Percentiles rank a stretch among this genome's conserved stretches.
Conservation (phyloP, 2,888 invertebrate genomes). For the Escarpia spicata region DNA sequence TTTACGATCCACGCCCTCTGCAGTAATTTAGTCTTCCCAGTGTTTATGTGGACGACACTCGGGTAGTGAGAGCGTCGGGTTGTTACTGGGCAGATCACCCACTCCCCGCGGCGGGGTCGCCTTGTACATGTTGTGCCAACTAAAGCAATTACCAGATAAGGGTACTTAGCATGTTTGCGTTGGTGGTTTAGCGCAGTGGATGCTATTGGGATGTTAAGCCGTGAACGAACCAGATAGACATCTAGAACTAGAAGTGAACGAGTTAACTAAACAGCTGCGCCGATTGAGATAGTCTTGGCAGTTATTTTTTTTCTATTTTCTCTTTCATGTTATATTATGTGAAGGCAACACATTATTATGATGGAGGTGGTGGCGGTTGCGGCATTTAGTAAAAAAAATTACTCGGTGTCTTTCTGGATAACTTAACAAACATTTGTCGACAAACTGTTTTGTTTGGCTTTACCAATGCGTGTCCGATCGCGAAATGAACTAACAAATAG, state of each 20-base stretch:
- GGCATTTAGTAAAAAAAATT: too few species aligned
- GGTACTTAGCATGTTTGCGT: background rate
- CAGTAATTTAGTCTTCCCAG: background rate
- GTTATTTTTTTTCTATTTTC: background rate
- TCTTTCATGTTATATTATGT: background rate
- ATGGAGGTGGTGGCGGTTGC: background rate
- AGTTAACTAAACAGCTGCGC: background rate
- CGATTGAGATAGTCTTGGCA: background rate
- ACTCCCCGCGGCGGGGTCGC: background rate
- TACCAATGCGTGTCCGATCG: too few species aligned
- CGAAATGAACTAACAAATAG: too few species aligned
- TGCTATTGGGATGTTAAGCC: background rate
- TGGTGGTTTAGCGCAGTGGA: background rate
- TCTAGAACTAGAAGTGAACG: background rate
- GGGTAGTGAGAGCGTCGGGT: background rate
- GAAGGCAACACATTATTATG: background rate
- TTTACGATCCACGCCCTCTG: background rate
- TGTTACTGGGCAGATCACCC: background rate
- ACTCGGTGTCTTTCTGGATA: too few species aligned
- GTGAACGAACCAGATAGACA: background rate
- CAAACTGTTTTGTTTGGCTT: too few species aligned
- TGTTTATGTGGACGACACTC: background rate
- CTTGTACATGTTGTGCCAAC: background rate
- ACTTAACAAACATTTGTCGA: too few species aligned
- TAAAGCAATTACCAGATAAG: background rate